phyloP scores from a whole-genome alignment of 2,797 vertebrate genomes.

The Hydrolagus colliei region DNA sequence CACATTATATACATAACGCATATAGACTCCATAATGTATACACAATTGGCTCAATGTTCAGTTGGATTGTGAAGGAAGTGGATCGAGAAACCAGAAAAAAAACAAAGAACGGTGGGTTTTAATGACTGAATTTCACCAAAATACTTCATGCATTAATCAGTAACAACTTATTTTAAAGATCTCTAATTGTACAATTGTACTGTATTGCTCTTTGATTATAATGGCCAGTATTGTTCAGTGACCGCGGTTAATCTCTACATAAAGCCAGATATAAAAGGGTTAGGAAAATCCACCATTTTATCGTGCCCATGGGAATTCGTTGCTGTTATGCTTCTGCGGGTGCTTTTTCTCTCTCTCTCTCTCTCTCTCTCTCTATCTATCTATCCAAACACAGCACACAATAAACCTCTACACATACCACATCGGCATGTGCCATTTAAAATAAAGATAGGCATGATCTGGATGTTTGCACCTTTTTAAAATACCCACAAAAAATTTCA shows the following conservation, averaged over 20 bases:
- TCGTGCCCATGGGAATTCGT: not conserved
- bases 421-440: not conserved
- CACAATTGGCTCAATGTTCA: too few species aligned
- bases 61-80: too few species aligned
- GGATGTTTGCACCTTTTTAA: too few species aligned
- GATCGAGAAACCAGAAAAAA: too few species aligned
- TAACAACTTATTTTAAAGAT: not conserved
- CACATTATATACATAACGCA: too few species aligned
- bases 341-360: not conserved
- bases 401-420: not conserved
- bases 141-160: too few species aligned
- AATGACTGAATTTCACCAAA: too few species aligned
- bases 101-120: too few species aligned
- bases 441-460: not conserved
- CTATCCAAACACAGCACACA: not conserved
- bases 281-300: not conserved
- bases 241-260: not conserved
- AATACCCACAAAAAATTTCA: too few species aligned
- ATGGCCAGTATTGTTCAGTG: not conserved
- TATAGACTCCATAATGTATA: too few species aligned
- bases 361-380: too few species aligned
- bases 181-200: not conserved
- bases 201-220: not conserved
- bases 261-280: not conserved
- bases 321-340: not conserved